Base-by-base conservation (phyloP, 2,113 vertebrate species). In the Tenebrosternarchus preto region DNA sequence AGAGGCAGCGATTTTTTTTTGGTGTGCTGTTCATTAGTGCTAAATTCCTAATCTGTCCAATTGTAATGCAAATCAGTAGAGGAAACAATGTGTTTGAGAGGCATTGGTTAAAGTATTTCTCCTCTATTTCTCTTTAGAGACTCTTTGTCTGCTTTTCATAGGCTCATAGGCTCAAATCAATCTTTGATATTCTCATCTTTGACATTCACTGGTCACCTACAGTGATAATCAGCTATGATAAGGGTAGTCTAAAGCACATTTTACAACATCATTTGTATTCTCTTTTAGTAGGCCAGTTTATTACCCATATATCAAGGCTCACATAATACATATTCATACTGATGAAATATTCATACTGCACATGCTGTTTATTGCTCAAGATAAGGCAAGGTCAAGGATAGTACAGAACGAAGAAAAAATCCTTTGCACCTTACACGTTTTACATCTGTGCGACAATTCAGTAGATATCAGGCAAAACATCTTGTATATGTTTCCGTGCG, bases 341-440 rank as follows among this genome's bases (percentile, higher is more conserved):
- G 20, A 79, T 75, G 71, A 61, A 76, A 83, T 79, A 79, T 83
- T 78, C 63, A 75, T 61, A 53, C 16, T 56, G 15, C 61, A 57
- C 36, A 70, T 79, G 57, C 76, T 67, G 50, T 57, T 70, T 71
- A 20, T 81, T 73, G 20, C 61, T 75, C 46, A 68, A 74, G 81
- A 78, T 59, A 39, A 73, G 69, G 43, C 50, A 53, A 75, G 61
- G 60, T 36, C 50, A 59, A 68, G 63, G 64, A 80, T 73, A 22
- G 50, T 15, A 19, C 27, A 66, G 33, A 61, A 36, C 36, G 17
- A 17, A 33, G 31, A 82, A 29, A 20, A 77, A 77, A 46, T n/a
- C 27, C 29, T 67, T 6, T 76, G 60, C 59, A 76, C 24, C 36
- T 61, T 63, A 43, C 59, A 63, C 56, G 19, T 75, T 8, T 36